Base-by-base conservation (phyloP, 2,797 vertebrate genomes). In the Lagodon rhomboides region DNA sequence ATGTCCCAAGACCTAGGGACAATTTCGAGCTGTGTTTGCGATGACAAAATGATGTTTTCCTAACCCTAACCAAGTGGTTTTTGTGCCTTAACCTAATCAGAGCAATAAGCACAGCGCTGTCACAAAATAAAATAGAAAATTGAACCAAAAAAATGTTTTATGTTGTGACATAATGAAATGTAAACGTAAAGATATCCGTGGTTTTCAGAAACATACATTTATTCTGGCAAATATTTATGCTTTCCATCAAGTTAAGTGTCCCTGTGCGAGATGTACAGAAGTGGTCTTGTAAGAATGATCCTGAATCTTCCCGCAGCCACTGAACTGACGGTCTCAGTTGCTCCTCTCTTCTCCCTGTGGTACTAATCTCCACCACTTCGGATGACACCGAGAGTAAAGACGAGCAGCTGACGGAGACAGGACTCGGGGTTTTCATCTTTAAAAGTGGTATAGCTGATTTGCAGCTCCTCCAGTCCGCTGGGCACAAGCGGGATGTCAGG, bases 381-480 rank as follows among this genome's bases (percentile, higher is more conserved):
- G 43, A 44, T 61, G 68, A 80, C 27, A 47, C 50, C 9, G 58
- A 49, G 34, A 58, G 73, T 23, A 66, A 44, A 84, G 58, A 64
- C 0, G 1, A 85, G 63, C 71, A 65, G 30, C 34, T 70, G 53
- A 75, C 47, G 73, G 55, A 68, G 30, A 79, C 65, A 53, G 60
- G 56, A 71, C 56, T 2, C 30, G 44, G 50, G 72, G 6, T 49
- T 85, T 69, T 79, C 30, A 38, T 78, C 63, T 77, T 87, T 69
- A 77, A 9, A 65, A 85, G 73, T 38, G 17, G 17, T 46, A 54
- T 8, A 62, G 72, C 77, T 75, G 68, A 84, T 83, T 58, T 62
- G 51, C 83, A 86, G 82, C 77, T 82, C 66, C 72, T 74, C n/a
- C 41, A 81, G 53, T 79, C 76, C 76, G 67, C 51, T 55, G 59